Evolutionary conservation across 2,113 vertebrate species (phyloP).

Genomic region (Sakesphorus luctuosus): DNA sequence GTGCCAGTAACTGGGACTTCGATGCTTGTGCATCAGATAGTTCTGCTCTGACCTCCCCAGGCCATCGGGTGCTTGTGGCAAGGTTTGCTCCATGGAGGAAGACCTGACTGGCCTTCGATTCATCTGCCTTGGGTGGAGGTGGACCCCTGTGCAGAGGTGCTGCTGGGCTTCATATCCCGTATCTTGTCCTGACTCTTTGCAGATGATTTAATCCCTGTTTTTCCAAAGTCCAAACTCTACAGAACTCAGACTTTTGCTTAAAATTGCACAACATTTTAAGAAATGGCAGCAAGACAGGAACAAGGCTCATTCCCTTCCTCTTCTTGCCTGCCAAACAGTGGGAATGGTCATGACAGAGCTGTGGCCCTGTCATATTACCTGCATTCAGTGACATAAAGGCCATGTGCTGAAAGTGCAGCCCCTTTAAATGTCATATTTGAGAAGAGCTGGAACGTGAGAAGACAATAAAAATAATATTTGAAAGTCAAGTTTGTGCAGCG

Average conservation of each 20-base stretch:
- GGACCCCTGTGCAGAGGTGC: background rate
- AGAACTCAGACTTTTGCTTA: background rate
- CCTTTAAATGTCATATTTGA: conserved; percentile 35
- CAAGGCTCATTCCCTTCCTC: background rate
- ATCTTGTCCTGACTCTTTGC: background rate
- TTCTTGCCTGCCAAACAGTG: background rate
- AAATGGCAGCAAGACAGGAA: background rate
- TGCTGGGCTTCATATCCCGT: accelerated
- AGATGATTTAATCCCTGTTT: background rate
- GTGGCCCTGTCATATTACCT: background rate
- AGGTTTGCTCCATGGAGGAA: background rate
- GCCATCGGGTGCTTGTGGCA: accelerated
- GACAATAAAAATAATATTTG: conserved; percentile 36
- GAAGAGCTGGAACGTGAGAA: background rate
- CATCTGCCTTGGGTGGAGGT: background rate
- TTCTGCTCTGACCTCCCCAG: background rate
- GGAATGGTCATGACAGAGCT: background rate
- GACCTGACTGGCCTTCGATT: background rate
- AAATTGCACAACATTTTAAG: background rate
- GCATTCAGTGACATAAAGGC: background rate
- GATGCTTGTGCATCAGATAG: accelerated
- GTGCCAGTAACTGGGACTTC: background rate
- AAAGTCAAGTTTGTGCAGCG: background rate
- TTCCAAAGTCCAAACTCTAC: background rate
- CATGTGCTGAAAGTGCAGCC: background rate